phyloP scores from a whole-genome alignment of 1,140 invertebrate species.

The Conus ventricosus region DNA sequence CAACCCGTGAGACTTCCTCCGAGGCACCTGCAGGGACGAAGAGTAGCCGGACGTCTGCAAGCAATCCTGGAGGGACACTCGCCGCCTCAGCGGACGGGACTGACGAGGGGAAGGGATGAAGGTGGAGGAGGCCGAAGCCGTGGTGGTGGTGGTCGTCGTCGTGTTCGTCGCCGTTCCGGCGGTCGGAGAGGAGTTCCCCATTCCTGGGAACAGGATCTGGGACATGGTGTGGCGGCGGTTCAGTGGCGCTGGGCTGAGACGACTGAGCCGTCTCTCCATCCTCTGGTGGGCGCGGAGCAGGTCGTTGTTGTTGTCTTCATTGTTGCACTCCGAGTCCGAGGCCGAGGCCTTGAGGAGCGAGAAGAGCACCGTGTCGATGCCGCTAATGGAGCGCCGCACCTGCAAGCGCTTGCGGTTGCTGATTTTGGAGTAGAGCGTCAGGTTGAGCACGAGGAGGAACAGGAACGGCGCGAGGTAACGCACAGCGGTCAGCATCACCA shows the following conservation, averaged over 20 bases:
- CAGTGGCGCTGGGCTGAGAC: constrained; percentile 37
- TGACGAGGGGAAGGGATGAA: constrained; percentile 15
- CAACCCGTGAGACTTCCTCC: constrained; percentile 21
- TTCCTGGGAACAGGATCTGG: constrained; percentile 32
- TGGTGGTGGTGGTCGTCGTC: constrained; percentile 29
- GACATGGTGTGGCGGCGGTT: constrained; percentile 46
- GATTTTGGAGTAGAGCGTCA: constrained; percentile 63
- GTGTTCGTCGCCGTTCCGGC: neutral
- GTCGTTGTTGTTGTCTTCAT: constrained; percentile 25
- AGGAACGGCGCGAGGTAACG: constrained; percentile 60
- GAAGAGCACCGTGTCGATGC: constrained; percentile 56
- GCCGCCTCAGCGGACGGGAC: constrained; percentile 24
- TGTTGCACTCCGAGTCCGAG: constrained; percentile 57
- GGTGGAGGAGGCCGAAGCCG: neutral
- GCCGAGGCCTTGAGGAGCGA: constrained; percentile 56
- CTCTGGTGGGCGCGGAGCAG: constrained; percentile 18
- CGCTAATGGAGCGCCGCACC: constrained; percentile 61
- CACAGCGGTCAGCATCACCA: constrained; percentile 50
- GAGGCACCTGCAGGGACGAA: constrained; percentile 30
- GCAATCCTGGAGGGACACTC: constrained; percentile 47
- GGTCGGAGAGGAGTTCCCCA: neutral
- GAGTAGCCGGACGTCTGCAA: constrained; percentile 35
- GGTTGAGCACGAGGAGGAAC: constrained; percentile 56
- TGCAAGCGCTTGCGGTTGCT: constrained; percentile 52
- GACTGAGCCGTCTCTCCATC: constrained; percentile 9